Conservation (phyloP, 2,797 vertebrate genomes). For the Acanthopagrus latus region DNA sequence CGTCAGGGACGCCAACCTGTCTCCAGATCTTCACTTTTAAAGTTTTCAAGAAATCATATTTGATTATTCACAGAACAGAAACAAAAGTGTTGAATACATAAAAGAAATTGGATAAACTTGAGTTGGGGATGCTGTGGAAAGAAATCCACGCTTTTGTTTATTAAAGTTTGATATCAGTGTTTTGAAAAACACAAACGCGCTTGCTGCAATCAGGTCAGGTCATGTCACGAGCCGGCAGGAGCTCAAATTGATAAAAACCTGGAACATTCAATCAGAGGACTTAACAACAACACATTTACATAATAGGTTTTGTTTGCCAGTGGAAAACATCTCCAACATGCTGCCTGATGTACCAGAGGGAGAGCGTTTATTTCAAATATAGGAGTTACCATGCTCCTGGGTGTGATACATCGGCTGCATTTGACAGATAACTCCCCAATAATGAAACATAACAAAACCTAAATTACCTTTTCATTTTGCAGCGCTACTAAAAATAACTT, state of each 20-base stretch:
- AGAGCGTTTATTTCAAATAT: neutral
- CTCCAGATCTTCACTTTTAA: slow-evolving; percentile 20
- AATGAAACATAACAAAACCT: slow-evolving; percentile 41
- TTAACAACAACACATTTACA: neutral
- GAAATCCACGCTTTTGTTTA: slow-evolving; percentile 19
- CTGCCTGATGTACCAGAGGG: too few species aligned
- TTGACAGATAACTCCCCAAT: slow-evolving; percentile 12
- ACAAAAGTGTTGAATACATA: slow-evolving; percentile 2
- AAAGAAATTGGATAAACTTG: neutral
- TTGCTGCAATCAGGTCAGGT: slow-evolving; percentile 19
- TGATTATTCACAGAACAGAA: slow-evolving; percentile 15
- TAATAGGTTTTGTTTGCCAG: neutral
- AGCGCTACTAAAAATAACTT: slow-evolving; percentile 44
- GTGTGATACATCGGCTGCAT: neutral
- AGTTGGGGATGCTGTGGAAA: neutral
- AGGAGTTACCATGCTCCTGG: slow-evolving; percentile 1
- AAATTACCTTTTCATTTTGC: slow-evolving; percentile 40
- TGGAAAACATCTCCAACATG: neutral
- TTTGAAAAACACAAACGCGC: slow-evolving; percentile 29
- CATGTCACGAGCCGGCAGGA: slow-evolving; percentile 24
- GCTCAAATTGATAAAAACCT: slow-evolving; percentile 34
- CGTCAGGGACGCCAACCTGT: slow-evolving; percentile 52
- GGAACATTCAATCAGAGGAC: slow-evolving; percentile 35
- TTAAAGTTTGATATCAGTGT: slow-evolving; percentile 20
- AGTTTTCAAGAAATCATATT: slow-evolving; percentile 1